Percentiles rank a stretch among this genome's conserved stretches.
These are phyloP conservation scores for Brenthis hecate DNA, from an alignment of 2,888 invertebrate genomes.

Conservation along the genomic window DNA sequence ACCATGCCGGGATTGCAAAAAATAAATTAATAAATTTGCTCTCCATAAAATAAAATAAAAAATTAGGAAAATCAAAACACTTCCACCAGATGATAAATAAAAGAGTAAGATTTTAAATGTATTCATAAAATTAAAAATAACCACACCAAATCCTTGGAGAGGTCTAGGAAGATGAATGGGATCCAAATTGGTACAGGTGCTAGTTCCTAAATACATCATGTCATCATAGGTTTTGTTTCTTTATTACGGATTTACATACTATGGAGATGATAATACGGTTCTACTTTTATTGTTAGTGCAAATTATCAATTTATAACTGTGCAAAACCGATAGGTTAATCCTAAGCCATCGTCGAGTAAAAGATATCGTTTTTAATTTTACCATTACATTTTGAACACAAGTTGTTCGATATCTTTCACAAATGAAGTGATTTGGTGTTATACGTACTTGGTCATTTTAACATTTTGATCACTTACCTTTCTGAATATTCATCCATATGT, in stretches of 20 bases:
- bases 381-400: constrained; percentile 30
- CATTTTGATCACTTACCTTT: constrained; percentile 90
- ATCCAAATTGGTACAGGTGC: constrained; percentile 72
- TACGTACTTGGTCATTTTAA: constrained; percentile 45
- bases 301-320: constrained; percentile 71
- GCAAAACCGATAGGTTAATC: constrained; percentile 67
- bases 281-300: constrained; percentile 78
- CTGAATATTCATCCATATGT: constrained; percentile 98
- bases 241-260: constrained; percentile 62
- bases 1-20: constrained; percentile 78
- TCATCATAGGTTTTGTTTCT: constrained; percentile 35
- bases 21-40: constrained; percentile 68
- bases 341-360: constrained; percentile 66
- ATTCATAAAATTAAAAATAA: constrained; percentile 74
- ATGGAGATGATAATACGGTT: constrained; percentile 73
- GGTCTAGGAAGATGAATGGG: constrained; percentile 78
- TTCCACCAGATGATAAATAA: constrained; percentile 79
- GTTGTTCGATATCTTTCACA: constrained; percentile 68
- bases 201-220: constrained; percentile 65
- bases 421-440: constrained; percentile 73
- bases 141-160: constrained; percentile 82
- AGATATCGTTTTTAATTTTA: constrained; percentile 56
- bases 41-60: constrained; percentile 57
- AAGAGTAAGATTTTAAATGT: constrained; percentile 60
- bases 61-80: constrained; percentile 81